Evolutionary conservation across 2,113 vertebrate genomes (phyloP).

Genomic region (Calidris pugnax): DNA sequence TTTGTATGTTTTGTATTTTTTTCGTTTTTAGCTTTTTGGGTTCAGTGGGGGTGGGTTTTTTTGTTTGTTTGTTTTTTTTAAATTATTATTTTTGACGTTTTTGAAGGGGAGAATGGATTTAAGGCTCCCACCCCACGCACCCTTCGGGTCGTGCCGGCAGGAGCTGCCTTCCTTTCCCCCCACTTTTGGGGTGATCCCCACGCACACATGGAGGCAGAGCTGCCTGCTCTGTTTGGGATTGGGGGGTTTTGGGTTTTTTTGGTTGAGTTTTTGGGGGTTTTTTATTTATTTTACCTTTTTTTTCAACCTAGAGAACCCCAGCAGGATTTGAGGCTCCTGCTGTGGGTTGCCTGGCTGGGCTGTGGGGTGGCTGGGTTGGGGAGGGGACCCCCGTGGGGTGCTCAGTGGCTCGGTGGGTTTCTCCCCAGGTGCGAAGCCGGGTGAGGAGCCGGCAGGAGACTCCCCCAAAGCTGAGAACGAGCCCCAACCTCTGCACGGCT

Average conservation of each 20-base stretch:
- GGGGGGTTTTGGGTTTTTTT: neutral
- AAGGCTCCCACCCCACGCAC: neutral
- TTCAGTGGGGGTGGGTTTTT: no score
- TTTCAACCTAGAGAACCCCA: neutral
- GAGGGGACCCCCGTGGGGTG: neutral
- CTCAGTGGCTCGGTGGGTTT: neutral
- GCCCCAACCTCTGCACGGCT: slow-evolving; percentile 80
- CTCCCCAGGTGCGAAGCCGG: slow-evolving; percentile 84
- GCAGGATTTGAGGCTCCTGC: neutral
- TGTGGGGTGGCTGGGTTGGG: neutral
- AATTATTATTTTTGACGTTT: neutral
- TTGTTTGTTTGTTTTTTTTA: neutral
- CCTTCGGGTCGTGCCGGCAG: neutral
- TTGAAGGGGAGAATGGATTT: neutral
- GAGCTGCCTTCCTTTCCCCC: neutral
- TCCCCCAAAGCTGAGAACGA: slow-evolving; percentile 75
- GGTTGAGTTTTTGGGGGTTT: no score
- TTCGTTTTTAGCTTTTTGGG: neutral
- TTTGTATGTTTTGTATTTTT: fast-evolving
- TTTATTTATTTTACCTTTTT: neutral
- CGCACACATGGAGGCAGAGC: neutral
- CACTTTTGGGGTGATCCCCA: neutral
- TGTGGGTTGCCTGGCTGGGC: neutral
- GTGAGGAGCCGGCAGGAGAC: slow-evolving; percentile 77
- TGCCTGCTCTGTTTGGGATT: neutral